Evolutionary conservation across 2,797 vertebrate genomes (phyloP).

Genomic region (Crocidura indochinensis): DNA sequence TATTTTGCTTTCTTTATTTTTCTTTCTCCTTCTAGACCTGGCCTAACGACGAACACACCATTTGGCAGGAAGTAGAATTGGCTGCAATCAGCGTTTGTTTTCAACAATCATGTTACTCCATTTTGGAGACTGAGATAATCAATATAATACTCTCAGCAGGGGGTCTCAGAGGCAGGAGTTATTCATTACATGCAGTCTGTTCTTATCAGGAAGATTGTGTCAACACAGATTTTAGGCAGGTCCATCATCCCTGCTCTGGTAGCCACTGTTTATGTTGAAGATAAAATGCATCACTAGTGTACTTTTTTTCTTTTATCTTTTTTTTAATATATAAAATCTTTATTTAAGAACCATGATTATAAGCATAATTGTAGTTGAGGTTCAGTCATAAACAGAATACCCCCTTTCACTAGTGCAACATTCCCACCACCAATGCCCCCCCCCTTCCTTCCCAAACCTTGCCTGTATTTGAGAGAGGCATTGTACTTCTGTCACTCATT

Average conservation of each 20-base stretch:
- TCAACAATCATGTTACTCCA: neutral
- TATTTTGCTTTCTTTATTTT: conserved; percentile 23
- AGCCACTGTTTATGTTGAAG: neutral
- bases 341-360: no score
- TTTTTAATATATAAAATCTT: no score
- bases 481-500: no score
- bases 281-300: neutral
- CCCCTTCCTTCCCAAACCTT: no score
- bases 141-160: neutral
- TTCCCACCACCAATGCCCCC: no score
- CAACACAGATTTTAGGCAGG: neutral
- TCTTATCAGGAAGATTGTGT: neutral
- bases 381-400: no score
- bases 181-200: neutral
- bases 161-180: neutral
- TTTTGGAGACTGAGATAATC: neutral
- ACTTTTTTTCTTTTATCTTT: neutral
- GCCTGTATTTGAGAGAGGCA: no score
- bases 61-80: conserved; percentile 41
- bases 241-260: neutral
- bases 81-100: conserved; percentile 57
- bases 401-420: no score
- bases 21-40: neutral
- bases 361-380: no score
- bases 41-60: neutral